Base-by-base conservation (phyloP, 2,888 invertebrate genomes). In the Lasioglossum malachurum region DNA sequence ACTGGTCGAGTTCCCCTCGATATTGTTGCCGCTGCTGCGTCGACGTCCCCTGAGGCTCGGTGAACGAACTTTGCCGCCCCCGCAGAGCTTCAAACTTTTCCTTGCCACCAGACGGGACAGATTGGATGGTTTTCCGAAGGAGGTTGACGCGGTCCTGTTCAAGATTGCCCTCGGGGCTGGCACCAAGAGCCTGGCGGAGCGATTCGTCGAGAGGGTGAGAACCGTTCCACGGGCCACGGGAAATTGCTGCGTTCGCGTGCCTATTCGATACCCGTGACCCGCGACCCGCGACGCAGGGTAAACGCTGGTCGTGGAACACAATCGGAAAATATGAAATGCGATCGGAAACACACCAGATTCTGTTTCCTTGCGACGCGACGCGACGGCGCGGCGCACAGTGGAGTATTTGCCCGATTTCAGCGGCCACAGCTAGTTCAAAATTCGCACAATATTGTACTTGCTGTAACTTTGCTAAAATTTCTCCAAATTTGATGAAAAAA, bases 91-190 rank as follows among this genome's bases (percentile, higher is more conserved):
- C 74, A 91, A 92, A 80, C 91, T 94, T 77, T 95, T 95, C 91
- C 88, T 96, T 73, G 96, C 96, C 0, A 96, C 95, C 89, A 97
- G 99, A 89, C 98, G 99, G 95, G 99, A 99, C 2, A 99, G 98
- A 95, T 97, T 97, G 2, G 97, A 98, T 27, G 98, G 98, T 91
- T 95, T 96, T 93, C 95, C 96, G 87, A 88, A 95, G 89, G 92
- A 96, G 95, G 92, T 94, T 93, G 90, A 95, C 91, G 92, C 95
- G 82, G 92, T 94, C 1, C 72, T 95, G 1, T 90, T 93, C 27
- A 93, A 92, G 71, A 91, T 95, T 44, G 92, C 91, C 2, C 92
- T 95, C 5, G 95, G 95, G 0, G 91, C 94, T 2, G 94, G 95
- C 0, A 92, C 88, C 4, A 92, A 89, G 38, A 95, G 95, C 72